Evolutionary conservation across 1,140 invertebrate species (phyloP).

Genomic region (Polypedilum vanderplanki): DNA sequence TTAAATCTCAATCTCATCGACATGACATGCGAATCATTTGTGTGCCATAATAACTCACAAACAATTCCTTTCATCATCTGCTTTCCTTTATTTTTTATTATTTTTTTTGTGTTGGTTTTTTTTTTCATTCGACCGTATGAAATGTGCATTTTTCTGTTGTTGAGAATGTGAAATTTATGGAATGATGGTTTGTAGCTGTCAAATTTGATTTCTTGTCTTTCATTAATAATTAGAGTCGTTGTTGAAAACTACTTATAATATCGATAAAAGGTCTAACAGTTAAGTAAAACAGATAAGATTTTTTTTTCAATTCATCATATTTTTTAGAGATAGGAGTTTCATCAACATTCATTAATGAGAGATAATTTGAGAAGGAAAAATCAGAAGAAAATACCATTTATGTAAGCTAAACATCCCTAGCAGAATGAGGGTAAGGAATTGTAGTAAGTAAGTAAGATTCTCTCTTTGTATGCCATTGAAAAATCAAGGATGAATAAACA

Average conservation of each 20-base stretch:
- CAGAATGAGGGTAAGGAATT: no score
- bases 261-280: slow-evolving; percentile 9
- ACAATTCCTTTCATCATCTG: no score
- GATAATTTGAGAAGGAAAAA: no score
- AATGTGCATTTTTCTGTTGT: neutral
- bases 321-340: neutral
- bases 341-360: neutral
- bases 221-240: slow-evolving; percentile 7
- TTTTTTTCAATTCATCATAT: neutral
- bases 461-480: no score
- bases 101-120: neutral
- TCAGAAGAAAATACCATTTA: no score
- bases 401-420: no score
- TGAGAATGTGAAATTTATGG: neutral
- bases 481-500: no score
- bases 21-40: neutral
- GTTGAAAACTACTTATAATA: slow-evolving; percentile 19
- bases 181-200: neutral
- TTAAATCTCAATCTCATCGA: neutral
- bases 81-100: no score
- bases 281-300: neutral
- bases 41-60: neutral
- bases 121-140: slow-evolving; percentile 2
- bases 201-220: neutral
- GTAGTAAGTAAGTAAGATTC: no score